These are phyloP conservation scores for Lysiphlebus fabarum DNA, from an alignment of 1,140 invertebrate species.

Conservation along the genomic window DNA sequence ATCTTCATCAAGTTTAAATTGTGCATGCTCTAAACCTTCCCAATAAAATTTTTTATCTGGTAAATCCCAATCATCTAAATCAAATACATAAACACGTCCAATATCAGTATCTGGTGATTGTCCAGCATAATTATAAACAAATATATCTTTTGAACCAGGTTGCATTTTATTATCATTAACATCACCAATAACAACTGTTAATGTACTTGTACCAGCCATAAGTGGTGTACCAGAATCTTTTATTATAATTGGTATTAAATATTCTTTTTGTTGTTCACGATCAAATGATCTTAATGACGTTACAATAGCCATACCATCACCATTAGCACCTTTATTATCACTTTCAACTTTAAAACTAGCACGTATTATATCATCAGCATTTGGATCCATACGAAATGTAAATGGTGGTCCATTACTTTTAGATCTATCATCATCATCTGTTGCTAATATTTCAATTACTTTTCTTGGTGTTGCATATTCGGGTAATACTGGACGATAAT, in stretches of 20 bases:
- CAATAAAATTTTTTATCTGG: conserved; percentile 96
- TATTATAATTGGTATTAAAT: conserved; percentile 89
- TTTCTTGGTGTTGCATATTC: conserved; percentile 86
- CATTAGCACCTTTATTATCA: conserved; percentile 92
- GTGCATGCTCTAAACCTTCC: conserved; percentile 76
- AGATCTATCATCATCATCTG: conserved; percentile 90
- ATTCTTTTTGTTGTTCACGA: conserved; percentile 92
- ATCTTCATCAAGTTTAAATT: conserved; percentile 84
- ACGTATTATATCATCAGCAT: conserved; percentile 86
- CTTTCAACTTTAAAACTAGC: conserved; percentile 93
- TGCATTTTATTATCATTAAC: conserved; percentile 97
- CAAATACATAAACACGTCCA: conserved; percentile 92
- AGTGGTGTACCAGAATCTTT: conserved; percentile 84
- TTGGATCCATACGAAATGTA: conserved; percentile 87
- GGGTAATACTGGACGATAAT: conserved; percentile 87
- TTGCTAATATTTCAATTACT: conserved; percentile 89
- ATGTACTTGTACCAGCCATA: conserved; percentile 90
- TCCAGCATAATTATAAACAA: conserved; percentile 92
- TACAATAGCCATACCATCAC: conserved; percentile 92
- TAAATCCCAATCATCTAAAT: conserved; percentile 96
- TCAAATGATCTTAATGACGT: conserved; percentile 88
- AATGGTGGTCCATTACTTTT: conserved; percentile 94
- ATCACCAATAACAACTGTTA: conserved; percentile 94
- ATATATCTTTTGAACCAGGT: conserved; percentile 92
- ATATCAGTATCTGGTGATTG: conserved; percentile 89